Percentiles rank a stretch among this genome's conserved stretches.
Evolutionary conservation across 2,888 invertebrate species (phyloP).

Genomic region (Spilarctia lutea): DNA sequence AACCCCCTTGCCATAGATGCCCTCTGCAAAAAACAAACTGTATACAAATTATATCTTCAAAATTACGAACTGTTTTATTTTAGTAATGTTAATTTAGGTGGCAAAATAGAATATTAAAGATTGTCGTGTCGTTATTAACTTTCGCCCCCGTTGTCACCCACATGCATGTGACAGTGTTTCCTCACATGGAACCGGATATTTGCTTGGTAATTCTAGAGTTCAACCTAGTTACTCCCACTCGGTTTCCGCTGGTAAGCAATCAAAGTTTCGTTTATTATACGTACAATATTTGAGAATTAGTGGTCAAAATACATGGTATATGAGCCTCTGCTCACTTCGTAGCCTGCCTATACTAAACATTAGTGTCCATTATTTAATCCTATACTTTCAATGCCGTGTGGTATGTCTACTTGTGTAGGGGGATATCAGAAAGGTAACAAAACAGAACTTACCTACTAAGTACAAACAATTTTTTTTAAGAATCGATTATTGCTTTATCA

Average conservation of each 20-base stretch:
- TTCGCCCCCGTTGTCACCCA: slow-evolving; percentile 23
- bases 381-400: no score
- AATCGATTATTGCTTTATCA: no score
- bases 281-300: not conserved
- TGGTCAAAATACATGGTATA: not conserved
- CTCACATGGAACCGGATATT: slow-evolving; percentile 24
- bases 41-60: not conserved
- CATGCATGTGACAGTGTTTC: slow-evolving; percentile 21
- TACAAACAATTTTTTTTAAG: not conserved
- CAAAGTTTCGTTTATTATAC: not conserved
- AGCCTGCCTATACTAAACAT: no score
- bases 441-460: no score
- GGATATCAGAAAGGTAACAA: no score
- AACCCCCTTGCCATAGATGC: no score
- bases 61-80: not conserved
- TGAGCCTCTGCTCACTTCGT: not conserved
- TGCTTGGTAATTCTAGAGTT: slow-evolving; percentile 21
- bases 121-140: slow-evolving; percentile 13
- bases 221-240: slow-evolving; percentile 22
- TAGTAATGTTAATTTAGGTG: not conserved
- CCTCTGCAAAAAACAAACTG: not conserved
- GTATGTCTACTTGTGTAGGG: no score
- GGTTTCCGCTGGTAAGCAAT: slow-evolving; percentile 1
- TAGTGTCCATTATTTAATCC: not conserved
- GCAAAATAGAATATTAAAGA: not conserved